phyloP scores from a whole-genome alignment of 1,140 invertebrate genomes.

The Ladona fulva region DNA sequence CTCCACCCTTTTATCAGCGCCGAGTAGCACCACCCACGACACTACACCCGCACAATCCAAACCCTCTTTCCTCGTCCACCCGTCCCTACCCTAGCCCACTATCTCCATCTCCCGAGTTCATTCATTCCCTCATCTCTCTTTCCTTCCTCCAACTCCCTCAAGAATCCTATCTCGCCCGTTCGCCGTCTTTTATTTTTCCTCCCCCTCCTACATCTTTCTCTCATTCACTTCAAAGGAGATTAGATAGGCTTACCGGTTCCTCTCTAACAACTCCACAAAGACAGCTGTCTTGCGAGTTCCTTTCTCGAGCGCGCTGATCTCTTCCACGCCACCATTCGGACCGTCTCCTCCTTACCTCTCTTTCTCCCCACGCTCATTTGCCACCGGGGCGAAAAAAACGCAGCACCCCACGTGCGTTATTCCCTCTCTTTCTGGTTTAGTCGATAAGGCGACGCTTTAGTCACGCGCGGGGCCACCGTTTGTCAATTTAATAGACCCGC shows the following conservation, averaged over 20 bases:
- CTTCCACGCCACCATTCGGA: background rate
- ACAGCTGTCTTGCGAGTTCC: background rate
- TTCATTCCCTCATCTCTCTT: background rate
- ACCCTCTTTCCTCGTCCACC: no score
- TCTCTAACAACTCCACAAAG: constrained; percentile 9
- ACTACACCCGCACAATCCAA: no score
- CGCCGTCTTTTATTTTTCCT: background rate
- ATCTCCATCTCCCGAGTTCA: constrained; percentile 3
- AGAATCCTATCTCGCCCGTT: background rate
- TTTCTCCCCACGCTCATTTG: background rate
- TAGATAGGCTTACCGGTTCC: constrained; percentile 2
- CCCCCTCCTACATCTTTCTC: background rate
- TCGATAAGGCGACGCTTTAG: no score
- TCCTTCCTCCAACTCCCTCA: background rate
- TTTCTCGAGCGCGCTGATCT: background rate
- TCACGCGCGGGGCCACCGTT: no score
- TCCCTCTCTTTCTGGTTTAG: no score
- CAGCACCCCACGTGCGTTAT: no score
- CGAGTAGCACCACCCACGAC: no score
- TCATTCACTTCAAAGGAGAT: constrained; percentile 5
- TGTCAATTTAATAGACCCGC: no score
- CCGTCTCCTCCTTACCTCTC: background rate
- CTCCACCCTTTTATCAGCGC: no score
- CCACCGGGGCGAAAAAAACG: background rate
- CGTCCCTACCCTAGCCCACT: background rate